Evolutionary conservation across 2,113 vertebrate genomes (phyloP).

Genomic region (Synchiropus splendidus): DNA sequence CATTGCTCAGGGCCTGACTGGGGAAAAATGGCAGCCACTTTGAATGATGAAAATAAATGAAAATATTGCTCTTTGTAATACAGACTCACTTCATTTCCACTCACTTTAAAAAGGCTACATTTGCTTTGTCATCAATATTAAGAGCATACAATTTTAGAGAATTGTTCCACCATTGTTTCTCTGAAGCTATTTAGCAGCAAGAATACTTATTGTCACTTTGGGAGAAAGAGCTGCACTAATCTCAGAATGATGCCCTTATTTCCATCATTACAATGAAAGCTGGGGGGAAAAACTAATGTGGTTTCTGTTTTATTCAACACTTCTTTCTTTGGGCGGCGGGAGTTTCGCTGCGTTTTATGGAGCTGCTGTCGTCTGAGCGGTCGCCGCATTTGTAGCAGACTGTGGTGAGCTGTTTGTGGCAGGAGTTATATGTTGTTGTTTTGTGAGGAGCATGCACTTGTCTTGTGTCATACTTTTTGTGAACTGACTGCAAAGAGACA

Average conservation of each 20-base stretch:
- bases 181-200: constrained; percentile 35
- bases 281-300: constrained; percentile 44
- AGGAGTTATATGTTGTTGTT: constrained; percentile 41
- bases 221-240: constrained; percentile 57
- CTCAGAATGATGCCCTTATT: constrained; percentile 69
- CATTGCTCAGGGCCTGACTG: too few relatives aligned
- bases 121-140: too few relatives aligned
- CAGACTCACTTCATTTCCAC: too few relatives aligned
- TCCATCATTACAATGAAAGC: constrained; percentile 67
- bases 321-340: constrained; percentile 28
- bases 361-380: constrained; percentile 54
- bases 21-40: too few relatives aligned
- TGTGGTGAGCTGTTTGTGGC: constrained; percentile 49
- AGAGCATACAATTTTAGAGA: constrained; percentile 4
- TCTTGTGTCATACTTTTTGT: constrained; percentile 19
- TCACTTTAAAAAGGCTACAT: too few relatives aligned
- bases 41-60: too few relatives aligned
- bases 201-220: constrained; percentile 31
- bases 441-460: constrained; percentile 52
- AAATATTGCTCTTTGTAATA: too few relatives aligned
- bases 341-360: constrained; percentile 51
- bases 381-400: constrained; percentile 48
- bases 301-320: constrained; percentile 42
- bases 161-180: constrained; percentile 32
- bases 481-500: constrained; percentile 8